These are phyloP conservation scores for Apteryx owenii DNA, from an alignment of 2,113 vertebrate genomes.

Conservation along the genomic window DNA sequence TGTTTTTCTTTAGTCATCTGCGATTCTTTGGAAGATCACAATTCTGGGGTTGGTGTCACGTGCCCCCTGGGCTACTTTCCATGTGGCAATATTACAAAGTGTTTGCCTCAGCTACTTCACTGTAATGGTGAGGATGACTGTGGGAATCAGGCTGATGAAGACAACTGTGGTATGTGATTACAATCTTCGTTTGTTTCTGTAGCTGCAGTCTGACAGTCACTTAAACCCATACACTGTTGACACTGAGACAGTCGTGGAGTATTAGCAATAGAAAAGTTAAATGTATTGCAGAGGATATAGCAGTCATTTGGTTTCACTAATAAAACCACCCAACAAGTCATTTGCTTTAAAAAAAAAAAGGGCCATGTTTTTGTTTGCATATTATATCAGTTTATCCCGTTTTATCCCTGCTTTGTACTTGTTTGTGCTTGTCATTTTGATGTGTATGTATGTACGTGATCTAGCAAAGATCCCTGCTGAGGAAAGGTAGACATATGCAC, in stretches of 20 bases:
- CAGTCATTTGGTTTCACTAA: not conserved
- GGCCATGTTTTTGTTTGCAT: not conserved
- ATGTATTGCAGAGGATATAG: not conserved
- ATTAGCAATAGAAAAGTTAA: not conserved
- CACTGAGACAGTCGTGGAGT: not conserved
- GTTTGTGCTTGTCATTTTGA: not conserved
- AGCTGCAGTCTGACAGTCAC: not conserved
- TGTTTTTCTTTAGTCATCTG: conserved; percentile 59
- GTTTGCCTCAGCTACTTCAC: conserved; percentile 92
- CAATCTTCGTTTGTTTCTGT: not conserved
- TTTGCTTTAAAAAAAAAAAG: not conserved
- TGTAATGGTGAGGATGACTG: conserved; percentile 94
- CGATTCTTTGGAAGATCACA: conserved; percentile 72
- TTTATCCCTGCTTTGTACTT: not conserved
- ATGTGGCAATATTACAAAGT: conserved; percentile 90
- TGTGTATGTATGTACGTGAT: accelerated
- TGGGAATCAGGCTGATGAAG: conserved; percentile 91
- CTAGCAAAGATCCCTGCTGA: not conserved
- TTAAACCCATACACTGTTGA: not conserved
- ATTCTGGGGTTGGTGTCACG: conserved; percentile 56
- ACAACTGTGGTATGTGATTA: conserved; percentile 90
- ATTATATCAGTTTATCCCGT: not conserved
- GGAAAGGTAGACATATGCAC: not conserved
- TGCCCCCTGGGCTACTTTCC: conserved; percentile 94
- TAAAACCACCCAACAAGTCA: not conserved